Conservation (phyloP, 2,797 vertebrate genomes). For the Microctenopoma stevenorrisi region DNA sequence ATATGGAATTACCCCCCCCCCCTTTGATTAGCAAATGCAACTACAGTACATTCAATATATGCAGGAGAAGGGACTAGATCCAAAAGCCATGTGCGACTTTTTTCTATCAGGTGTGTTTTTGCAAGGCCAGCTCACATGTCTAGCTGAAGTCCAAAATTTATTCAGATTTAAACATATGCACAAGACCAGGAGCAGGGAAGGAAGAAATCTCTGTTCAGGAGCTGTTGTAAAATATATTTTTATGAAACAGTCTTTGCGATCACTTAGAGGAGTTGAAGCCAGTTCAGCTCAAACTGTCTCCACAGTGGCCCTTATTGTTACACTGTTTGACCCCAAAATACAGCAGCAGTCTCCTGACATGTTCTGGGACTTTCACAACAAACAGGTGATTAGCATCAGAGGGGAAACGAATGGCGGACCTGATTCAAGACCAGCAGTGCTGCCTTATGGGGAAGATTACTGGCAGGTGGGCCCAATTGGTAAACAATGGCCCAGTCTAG, state of each 20-base stretch:
- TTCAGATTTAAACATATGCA: not conserved
- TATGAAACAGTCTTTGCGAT: slow-evolving; percentile 57
- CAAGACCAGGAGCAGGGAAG: too few relatives aligned
- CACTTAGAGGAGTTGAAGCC: slow-evolving; percentile 47
- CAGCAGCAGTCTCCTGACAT: slow-evolving; percentile 71
- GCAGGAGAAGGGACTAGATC: not conserved
- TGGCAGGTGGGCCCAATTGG: slow-evolving; percentile 84
- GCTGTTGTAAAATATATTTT: not conserved
- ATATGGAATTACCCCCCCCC: slow-evolving; percentile 39
- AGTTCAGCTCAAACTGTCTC: slow-evolving; percentile 44
- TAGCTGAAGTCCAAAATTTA: not conserved
- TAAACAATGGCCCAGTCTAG: slow-evolving; percentile 78
- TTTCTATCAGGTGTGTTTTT: not conserved
- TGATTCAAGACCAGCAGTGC: slow-evolving; percentile 69
- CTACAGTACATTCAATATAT: not conserved
- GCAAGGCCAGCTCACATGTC: too few relatives aligned
- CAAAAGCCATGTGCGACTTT: not conserved
- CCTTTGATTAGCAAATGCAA: slow-evolving; percentile 9
- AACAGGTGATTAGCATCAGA: slow-evolving; percentile 84
- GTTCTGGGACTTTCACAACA: slow-evolving; percentile 78
- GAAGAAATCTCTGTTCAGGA: not conserved
- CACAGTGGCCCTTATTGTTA: slow-evolving; percentile 53
- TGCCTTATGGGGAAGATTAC: slow-evolving; percentile 81
- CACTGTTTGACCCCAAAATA: slow-evolving; percentile 64
- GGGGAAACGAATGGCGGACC: slow-evolving; percentile 80